These are phyloP conservation scores for Ceratina japonica DNA, from an alignment of 1,140 invertebrate species.

Conservation along the genomic window DNA sequence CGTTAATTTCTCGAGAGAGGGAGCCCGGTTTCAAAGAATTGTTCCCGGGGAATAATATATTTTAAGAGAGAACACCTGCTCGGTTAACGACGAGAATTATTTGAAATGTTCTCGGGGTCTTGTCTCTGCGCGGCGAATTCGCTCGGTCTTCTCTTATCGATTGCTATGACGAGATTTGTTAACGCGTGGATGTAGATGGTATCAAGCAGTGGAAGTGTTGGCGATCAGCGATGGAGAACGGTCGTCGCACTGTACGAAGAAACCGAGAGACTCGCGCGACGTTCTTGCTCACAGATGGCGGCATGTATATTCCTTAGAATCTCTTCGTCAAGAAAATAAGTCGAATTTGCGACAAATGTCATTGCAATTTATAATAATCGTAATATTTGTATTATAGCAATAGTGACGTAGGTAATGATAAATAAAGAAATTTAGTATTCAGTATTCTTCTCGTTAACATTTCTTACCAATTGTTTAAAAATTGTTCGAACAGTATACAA, in stretches of 20 bases:
- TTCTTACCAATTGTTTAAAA: too few species aligned
- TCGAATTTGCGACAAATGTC: neutral
- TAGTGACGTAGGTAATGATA: too few species aligned
- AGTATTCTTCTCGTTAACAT: too few species aligned
- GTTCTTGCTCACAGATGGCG: constrained; percentile 66
- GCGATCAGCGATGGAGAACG: constrained; percentile 23
- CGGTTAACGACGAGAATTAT: neutral
- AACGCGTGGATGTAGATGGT: neutral
- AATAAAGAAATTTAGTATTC: too few species aligned
- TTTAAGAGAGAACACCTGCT: too few species aligned
- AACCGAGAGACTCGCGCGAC: constrained; percentile 24
- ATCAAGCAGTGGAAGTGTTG: neutral
- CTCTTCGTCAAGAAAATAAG: neutral
- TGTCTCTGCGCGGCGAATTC: too few species aligned
- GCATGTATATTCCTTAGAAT: constrained; percentile 50
- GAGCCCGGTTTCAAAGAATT: neutral
- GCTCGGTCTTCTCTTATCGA: too few species aligned
- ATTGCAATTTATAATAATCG: too few species aligned
- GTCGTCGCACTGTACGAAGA: constrained; percentile 22
- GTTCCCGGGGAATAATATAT: neutral
- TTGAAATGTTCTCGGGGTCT: neutral
- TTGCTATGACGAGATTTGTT: neutral
- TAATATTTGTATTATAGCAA: too few species aligned
- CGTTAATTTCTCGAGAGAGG: constrained; percentile 31
- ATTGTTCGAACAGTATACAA: too few species aligned